These are phyloP conservation scores for Heliconius himera DNA, from an alignment of 1,140 invertebrate species.

Conservation along the genomic window DNA sequence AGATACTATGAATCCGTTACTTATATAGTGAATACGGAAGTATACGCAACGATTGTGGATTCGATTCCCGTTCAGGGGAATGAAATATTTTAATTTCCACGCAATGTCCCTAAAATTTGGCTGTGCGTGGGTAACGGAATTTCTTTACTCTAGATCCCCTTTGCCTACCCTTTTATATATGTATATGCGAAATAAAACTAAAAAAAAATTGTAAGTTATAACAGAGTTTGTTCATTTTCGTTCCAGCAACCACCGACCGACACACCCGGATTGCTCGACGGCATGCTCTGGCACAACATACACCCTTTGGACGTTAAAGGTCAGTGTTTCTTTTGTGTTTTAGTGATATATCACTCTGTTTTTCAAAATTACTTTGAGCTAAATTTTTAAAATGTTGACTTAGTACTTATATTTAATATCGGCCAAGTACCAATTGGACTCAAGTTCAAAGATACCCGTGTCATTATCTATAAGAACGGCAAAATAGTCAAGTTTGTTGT, in stretches of 20 bases:
- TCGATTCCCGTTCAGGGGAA: too few species aligned
- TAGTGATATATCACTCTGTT: background rate
- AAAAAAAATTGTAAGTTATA: background rate
- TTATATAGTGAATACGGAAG: background rate
- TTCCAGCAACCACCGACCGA: slow-evolving; percentile 65
- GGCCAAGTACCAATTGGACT: too few species aligned
- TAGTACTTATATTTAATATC: too few species aligned
- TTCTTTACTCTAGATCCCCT: too few species aligned
- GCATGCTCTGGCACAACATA: slow-evolving; percentile 76
- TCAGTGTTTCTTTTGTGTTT: slow-evolving; percentile 33
- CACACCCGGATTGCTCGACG: slow-evolving; percentile 69
- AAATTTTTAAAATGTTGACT: too few species aligned
- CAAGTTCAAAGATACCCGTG: too few species aligned
- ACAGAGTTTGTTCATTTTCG: slow-evolving; percentile 19
- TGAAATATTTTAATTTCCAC: background rate
- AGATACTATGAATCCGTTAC: too few species aligned
- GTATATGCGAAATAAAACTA: background rate
- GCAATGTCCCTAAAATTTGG: background rate
- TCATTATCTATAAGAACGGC: too few species aligned
- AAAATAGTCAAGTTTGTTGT: too few species aligned
- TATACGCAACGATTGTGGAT: background rate
- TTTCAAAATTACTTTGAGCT: too few species aligned
- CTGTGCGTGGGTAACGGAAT: background rate
- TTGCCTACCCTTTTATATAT: too few species aligned
- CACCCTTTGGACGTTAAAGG: slow-evolving; percentile 73